Evolutionary conservation across 2,888 invertebrate genomes (phyloP).

Genomic region (Sinohyriopsis cumingii): DNA sequence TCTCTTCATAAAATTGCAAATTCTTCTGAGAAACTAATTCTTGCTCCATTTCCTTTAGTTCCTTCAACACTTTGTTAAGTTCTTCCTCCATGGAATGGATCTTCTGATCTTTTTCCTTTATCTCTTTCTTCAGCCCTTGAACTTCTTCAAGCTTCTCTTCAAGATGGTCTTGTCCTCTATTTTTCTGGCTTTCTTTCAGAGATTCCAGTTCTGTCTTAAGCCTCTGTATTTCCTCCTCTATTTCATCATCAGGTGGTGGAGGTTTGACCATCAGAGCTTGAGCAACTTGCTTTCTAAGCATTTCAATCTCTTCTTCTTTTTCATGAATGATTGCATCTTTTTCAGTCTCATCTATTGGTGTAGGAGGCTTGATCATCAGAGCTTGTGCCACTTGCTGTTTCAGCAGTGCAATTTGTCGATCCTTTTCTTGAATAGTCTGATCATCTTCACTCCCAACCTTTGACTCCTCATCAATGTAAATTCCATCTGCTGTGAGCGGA

Average conservation of each 20-base stretch:
- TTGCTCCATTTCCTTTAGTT: slow-evolving; percentile 26
- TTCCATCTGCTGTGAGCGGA: no score
- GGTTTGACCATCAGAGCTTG: slow-evolving; percentile 22
- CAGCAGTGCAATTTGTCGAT: slow-evolving; percentile 14
- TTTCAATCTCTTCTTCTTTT: slow-evolving; percentile 32
- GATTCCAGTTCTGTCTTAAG: slow-evolving; percentile 8
- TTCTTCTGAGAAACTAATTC: slow-evolving; percentile 33
- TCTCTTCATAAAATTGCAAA: slow-evolving; percentile 33
- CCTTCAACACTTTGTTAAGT: slow-evolving; percentile 31
- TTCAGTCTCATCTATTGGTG: slow-evolving; percentile 31
- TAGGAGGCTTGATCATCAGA: slow-evolving; percentile 35
- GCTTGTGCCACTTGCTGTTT: slow-evolving; percentile 34
- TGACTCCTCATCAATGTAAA: no score
- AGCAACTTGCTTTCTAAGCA: slow-evolving; percentile 32
- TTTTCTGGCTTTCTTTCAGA: slow-evolving; percentile 2
- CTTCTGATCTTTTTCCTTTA: slow-evolving; percentile 29
- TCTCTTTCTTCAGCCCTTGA: slow-evolving; percentile 19
- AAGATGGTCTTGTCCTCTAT: slow-evolving; percentile 23
- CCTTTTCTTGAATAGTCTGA: slow-evolving; percentile 15
- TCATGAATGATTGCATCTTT: slow-evolving; percentile 12
- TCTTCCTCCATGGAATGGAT: slow-evolving; percentile 17
- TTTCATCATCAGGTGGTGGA: slow-evolving; percentile 26
- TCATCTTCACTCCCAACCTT: slow-evolving; percentile 15
- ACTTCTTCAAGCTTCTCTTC: slow-evolving; percentile 32
- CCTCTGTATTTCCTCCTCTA: slow-evolving; percentile 19